phyloP scores from a whole-genome alignment of 1,140 invertebrate species.

The Lepidotrigona ventralis region DNA sequence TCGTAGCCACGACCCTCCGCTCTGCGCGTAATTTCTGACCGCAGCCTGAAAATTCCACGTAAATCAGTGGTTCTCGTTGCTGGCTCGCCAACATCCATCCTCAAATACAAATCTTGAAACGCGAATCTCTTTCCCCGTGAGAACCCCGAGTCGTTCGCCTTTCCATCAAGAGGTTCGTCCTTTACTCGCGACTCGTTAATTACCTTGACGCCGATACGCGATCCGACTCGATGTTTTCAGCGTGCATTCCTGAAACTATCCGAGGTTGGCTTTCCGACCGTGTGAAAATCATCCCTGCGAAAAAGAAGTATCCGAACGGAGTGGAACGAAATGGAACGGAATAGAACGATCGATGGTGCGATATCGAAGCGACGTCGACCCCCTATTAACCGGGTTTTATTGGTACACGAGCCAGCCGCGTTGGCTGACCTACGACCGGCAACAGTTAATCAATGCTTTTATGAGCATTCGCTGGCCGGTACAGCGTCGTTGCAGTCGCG shows the following conservation, averaged over 20 bases:
- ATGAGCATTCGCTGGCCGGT: constrained; percentile 71
- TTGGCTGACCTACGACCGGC: constrained; percentile 70
- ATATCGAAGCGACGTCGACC: constrained; percentile 60
- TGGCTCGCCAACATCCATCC: background rate
- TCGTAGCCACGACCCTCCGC: background rate
- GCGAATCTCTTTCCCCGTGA: background rate
- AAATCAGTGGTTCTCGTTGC: constrained; percentile 27
- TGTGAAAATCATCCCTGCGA: constrained; percentile 50
- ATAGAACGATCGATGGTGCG: constrained; percentile 38
- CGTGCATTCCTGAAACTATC: constrained; percentile 55
- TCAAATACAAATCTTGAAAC: background rate
- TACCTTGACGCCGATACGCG: constrained; percentile 53
- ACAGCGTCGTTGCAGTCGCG: constrained; percentile 58
- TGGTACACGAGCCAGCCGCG: constrained; percentile 60
- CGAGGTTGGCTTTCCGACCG: background rate
- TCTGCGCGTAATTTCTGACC: constrained; percentile 47
- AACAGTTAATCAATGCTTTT: constrained; percentile 78
- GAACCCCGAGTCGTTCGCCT: constrained; percentile 22
- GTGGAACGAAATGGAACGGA: constrained; percentile 21
- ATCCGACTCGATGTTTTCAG: constrained; percentile 49
- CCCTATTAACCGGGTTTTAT: constrained; percentile 69
- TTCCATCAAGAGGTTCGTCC: background rate
- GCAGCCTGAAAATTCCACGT: constrained; percentile 53
- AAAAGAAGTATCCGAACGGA: constrained; percentile 9
- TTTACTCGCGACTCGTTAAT: constrained; percentile 63